Conservation (phyloP, 2,113 vertebrate genomes). For the Mormoops blainvillei region DNA sequence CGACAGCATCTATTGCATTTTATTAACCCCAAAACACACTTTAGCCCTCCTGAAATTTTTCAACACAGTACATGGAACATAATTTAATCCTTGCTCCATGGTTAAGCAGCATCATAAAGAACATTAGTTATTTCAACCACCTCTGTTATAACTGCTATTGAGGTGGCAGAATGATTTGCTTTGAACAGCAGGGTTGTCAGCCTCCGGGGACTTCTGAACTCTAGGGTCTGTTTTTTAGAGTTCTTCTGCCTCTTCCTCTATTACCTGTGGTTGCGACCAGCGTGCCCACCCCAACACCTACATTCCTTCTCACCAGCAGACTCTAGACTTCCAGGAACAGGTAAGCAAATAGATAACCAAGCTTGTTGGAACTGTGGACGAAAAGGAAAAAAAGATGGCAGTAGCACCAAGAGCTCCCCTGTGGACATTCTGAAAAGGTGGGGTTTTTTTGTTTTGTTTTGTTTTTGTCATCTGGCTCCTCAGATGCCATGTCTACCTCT, state of each 20-base stretch:
- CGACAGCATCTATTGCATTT: accelerated
- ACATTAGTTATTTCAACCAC: background rate
- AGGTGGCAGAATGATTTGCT: background rate
- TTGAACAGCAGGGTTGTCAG: background rate
- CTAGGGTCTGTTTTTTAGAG: background rate
- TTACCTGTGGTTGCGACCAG: no score
- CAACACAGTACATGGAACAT: background rate
- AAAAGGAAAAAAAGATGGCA: background rate
- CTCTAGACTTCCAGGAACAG: background rate
- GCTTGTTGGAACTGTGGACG: background rate
- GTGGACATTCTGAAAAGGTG: background rate
- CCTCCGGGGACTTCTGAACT: background rate
- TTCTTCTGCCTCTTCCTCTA: background rate
- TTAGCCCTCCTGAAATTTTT: background rate
- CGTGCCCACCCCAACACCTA: background rate
- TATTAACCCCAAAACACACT: background rate
- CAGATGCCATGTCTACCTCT: background rate
- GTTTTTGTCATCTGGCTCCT: background rate
- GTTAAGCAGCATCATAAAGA: background rate
- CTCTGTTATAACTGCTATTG: background rate
- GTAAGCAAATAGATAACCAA: background rate
- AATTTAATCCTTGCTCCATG: background rate
- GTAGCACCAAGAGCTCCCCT: background rate
- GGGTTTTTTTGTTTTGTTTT: no score
- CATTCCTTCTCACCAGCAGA: background rate